These are phyloP conservation scores for Epirrhoe tristata DNA, from an alignment of 2,888 invertebrate species.

Conservation along the genomic window DNA sequence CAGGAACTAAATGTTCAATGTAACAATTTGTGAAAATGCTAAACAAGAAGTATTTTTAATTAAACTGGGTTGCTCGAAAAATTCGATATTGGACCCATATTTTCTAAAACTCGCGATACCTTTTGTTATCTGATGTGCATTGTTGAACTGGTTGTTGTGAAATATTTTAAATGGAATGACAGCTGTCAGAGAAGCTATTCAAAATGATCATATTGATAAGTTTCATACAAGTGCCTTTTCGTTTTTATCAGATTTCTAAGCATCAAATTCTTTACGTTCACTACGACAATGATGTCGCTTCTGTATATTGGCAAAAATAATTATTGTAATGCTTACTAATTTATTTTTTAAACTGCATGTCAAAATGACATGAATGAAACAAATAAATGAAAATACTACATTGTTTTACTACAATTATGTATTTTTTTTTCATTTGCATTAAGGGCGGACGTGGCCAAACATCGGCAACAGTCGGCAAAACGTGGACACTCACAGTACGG, in stretches of 20 bases:
- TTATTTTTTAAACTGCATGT: no score
- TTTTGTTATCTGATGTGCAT: constrained; percentile 26
- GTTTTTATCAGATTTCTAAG: background rate
- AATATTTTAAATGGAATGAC: constrained; percentile 13
- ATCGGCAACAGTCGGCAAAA: no score
- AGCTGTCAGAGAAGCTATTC: constrained; percentile 3
- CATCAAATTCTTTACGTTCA: background rate
- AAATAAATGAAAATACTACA: no score
- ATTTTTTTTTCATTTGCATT: no score
- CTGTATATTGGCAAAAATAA: background rate
- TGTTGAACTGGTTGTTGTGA: constrained; percentile 13
- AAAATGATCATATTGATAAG: background rate
- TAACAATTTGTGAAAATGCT: constrained; percentile 30
- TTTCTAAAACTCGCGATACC: constrained; percentile 25
- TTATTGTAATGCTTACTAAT: no score
- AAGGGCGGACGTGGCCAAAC: no score
- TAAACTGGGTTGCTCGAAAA: constrained; percentile 29
- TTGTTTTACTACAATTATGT: no score
- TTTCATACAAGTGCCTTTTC: background rate
- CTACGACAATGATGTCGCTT: background rate
- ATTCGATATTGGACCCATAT: constrained; percentile 29
- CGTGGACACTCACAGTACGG: no score
- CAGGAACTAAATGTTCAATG: constrained; percentile 21
- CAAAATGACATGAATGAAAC: no score
- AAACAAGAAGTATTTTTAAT: constrained; percentile 33